Evolutionary conservation across 1,140 invertebrate species (phyloP), one percentile per base, ranked within the genome.

Genomic region (Drosophila chauvacae): DNA sequence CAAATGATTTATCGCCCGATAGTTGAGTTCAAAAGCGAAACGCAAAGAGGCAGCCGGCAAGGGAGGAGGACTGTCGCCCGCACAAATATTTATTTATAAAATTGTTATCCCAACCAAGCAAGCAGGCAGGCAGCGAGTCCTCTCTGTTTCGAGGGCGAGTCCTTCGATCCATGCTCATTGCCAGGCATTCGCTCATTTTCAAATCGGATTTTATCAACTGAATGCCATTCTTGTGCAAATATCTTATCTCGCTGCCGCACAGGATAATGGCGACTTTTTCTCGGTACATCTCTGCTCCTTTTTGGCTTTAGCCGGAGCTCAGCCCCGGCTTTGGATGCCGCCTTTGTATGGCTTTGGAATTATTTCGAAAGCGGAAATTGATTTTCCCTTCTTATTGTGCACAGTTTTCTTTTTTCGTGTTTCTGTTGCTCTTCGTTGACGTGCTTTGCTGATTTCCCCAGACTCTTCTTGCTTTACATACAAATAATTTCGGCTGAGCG

Each of bases 11-110:
- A 88, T 88, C 81, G 85, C 81, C 78, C 88, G 85, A 88, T 88
- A 88, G 85, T 88, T 88, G 81, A 88, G 85, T 88, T 88, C 81
- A 90, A 88, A 90, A 90, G 85, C 84, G 81, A 90, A 81, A 62
- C 56, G 80, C 71, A 88, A 83, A 78, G 65, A 63, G 68, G 42
- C 55, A 59, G 66, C 30, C 64, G 68, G 39, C 59, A n/a, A 33
- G 55, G 28, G 50, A 51, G 50, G 26, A 30, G 26, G 60, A 73
- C 64, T 72, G 35, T 39, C 53, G 69, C 85, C 45, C 74, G 81
- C 85, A 81, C 85, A 88, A 88, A 88, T 88, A 88, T 88, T 88
- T 88, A 88, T 88, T 88, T 88, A 88, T 88, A 88, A 88, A 88
- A 88, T 88, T 88, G 85, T 88, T 88, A 88, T 88, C 85, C 85